These are phyloP conservation scores for Acrocephalus kingi DNA, from an alignment of 2,113 vertebrate genomes.

Conservation along the genomic window DNA sequence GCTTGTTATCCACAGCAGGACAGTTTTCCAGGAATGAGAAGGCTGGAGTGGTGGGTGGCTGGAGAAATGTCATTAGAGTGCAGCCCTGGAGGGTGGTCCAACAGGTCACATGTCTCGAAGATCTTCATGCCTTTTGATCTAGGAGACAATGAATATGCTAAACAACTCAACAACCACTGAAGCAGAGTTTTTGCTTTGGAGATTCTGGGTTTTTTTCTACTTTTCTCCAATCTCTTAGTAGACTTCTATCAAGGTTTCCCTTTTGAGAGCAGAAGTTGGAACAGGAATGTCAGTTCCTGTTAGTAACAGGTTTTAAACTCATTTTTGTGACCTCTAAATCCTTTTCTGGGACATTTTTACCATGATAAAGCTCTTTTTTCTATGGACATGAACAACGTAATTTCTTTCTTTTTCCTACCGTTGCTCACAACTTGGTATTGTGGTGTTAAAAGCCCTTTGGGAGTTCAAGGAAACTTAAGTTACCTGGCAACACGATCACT, in stretches of 20 bases:
- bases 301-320: constrained; percentile 5
- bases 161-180: not conserved
- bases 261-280: not conserved
- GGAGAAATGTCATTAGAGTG: not conserved
- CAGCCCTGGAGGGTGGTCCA: not conserved
- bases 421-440: not conserved
- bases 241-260: not conserved
- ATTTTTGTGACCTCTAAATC: constrained; percentile 3
- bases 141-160: not conserved
- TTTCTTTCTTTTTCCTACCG: not conserved
- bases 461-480: not conserved
- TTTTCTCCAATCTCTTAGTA: rapidly evolving
- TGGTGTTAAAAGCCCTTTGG: not conserved
- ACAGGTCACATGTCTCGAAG: rapidly evolving
- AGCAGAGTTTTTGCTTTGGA: not conserved
- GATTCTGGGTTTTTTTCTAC: not conserved
- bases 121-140: not conserved
- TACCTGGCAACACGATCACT: not conserved
- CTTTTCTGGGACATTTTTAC: constrained; percentile 5
- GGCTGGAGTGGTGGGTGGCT: not conserved
- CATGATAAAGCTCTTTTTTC: constrained; percentile 1
- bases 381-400: not conserved
- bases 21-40: not conserved
- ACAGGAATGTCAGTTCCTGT: not conserved
- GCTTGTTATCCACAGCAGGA: not conserved